These are phyloP conservation scores for Agrotis puta DNA, from an alignment of 2,888 invertebrate species.

Conservation along the genomic window DNA sequence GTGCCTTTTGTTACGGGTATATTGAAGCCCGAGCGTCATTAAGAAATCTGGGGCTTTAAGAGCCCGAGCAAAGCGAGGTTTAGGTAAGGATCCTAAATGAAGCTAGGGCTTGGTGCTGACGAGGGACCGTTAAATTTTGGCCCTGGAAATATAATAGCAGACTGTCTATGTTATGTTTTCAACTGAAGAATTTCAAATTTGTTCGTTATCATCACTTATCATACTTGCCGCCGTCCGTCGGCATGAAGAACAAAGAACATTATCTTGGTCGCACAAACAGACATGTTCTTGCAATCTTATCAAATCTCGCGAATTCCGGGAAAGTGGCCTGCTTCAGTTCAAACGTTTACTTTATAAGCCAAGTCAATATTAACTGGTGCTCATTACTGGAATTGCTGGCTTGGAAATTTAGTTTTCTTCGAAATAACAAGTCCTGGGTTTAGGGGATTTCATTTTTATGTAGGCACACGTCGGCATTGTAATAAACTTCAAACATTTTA, in stretches of 20 bases:
- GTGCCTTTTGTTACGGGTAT: too few species aligned
- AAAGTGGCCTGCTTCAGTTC: conserved; percentile 43
- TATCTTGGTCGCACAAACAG: conserved; percentile 57
- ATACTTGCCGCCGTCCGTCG: conserved; percentile 35
- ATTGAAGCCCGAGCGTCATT: too few species aligned
- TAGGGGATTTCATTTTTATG: neutral
- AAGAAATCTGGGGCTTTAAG: too few species aligned
- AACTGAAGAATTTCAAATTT: conserved; percentile 40
- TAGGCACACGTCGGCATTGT: neutral
- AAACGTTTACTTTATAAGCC: conserved; percentile 31
- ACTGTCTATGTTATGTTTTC: neutral
- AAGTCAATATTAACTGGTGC: conserved; percentile 51
- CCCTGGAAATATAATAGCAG: neutral
- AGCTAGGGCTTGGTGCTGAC: too few species aligned
- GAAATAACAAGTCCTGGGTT: neutral
- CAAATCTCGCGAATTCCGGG: conserved; percentile 59
- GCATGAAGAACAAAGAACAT: conserved; percentile 57
- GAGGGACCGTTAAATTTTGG: too few species aligned
- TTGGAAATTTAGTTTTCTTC: conserved; percentile 8
- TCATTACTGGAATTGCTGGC: conserved; percentile 39
- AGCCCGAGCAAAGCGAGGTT: too few species aligned
- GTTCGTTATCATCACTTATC: conserved; percentile 49
- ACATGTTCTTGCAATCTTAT: conserved; percentile 61
- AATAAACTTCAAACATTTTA: neutral
- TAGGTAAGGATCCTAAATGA: too few species aligned